Evolutionary conservation across 2,888 invertebrate species (phyloP), one percentile per base, ranked within the genome.

Genomic region (Hypolimnas misippus): DNA sequence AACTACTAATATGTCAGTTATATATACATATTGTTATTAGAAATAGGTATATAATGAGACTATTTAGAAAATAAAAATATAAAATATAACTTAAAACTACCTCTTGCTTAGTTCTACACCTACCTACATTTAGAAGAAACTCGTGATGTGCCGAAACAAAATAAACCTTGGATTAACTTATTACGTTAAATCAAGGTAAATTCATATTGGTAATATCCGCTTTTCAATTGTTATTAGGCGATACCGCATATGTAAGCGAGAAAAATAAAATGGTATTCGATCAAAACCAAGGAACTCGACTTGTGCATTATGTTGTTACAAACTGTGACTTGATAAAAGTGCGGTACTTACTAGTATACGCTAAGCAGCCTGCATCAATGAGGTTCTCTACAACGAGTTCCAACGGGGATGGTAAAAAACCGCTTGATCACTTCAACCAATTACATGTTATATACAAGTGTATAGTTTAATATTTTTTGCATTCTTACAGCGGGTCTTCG

Each of bases 271-370:
- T 75, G 25, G 54, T 75, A 6, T 57, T 73, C 10, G 81, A 79
- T 50, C 71, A 76, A 62, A 71, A 87, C 89, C 73, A 92, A 93
- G 74, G 96, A 93, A 62, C 93, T 93, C 69, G 94, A 46, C 67
- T 61, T 14, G 73, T 95, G 73, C 96, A 96, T 84, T 95, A 95
- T 76, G 92, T 97, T 44, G 96, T 96, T 16, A 94, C 94, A 54
- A 96, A 96, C 76, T 95, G 95, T 76, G 96, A 96, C 71, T 88
- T 96, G 73, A 93, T 96, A 12, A 93, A 96, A 69, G 93, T 96
- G 17, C 94, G 96, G 66, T 97, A 96, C 82, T 86, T 97, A 59
- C 87, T 97, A 61, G 93, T 97, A 16, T 97, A 96, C 76, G 93
- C 93, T 31, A 91, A 91, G 70, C 90, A 91, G 70, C 86, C 90